Base-by-base conservation (phyloP, 2,888 invertebrate species). In the Dasysyrphus albostriatus region DNA sequence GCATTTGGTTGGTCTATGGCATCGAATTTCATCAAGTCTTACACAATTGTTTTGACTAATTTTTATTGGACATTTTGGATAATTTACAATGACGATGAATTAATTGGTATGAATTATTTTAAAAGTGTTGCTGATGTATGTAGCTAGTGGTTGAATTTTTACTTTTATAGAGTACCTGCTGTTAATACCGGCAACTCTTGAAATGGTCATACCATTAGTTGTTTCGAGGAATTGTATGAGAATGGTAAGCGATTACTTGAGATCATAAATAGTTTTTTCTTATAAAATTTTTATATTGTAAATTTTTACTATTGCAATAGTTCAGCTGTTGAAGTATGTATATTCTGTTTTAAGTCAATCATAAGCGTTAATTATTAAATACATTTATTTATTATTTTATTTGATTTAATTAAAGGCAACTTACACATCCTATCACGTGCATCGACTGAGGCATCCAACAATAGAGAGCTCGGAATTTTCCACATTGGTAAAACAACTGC, bases 381-480 rank as follows among this genome's bases (percentile, higher is more conserved):
- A n/a, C n/a, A n/a, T n/a, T n/a, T n/a, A n/a, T n/a, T n/a, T n/a
- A n/a, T n/a, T n/a, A n/a, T n/a, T n/a, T n/a, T n/a, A n/a, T 32
- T 32, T 32, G 7, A 32, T 10, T 12, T 32, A 1, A 29, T 65
- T 49, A 8, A 14, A 67, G 67, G 34, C 67, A 6, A 49, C 14
- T 9, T 47, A 49, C 19, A 67, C 49, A 19, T 24, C 42, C 2
- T 75, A 75, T 14, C 65, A 75, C 3, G 65, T 75, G 2, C 34
- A 65, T 34, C 54, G 75, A 14, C 14, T 75, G 14, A 42, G n/a
- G 12, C 75, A 75, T 75, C 65, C 65, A 19, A 56, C 65, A 19
- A 56, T 75, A 6, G 75, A 65, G 14, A 24, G 7, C 5, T 65
- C 4, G 6, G 32, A 34, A 9, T 65, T 54, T 34, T 75, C 75